Percentiles rank a stretch among this genome's conserved stretches.
Conservation (phyloP, 2,888 invertebrate genomes). For the Argyra leucocephala region DNA sequence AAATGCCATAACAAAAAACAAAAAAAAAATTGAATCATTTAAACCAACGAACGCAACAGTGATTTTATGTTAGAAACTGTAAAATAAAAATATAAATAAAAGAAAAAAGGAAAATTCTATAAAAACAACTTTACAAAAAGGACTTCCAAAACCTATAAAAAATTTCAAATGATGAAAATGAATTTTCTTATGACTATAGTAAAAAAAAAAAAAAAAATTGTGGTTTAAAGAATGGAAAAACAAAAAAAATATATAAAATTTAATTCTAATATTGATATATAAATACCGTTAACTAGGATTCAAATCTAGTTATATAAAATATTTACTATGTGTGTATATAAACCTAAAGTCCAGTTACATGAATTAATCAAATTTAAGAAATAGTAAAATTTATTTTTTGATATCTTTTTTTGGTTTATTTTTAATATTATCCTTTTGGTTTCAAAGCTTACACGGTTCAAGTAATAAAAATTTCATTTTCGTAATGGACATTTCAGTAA, state of each 20-base stretch:
- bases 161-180: neutral
- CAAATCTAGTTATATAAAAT: neutral
- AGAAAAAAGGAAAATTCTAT: neutral
- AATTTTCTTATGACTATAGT: neutral
- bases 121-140: neutral
- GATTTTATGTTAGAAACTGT: neutral
- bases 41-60: conserved; percentile 4
- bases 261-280: neutral
- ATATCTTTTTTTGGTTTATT: neutral
- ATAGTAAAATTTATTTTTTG: too few relatives aligned
- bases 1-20: neutral
- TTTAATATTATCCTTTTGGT: neutral
- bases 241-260: neutral
- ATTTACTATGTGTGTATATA: neutral
- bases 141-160: neutral
- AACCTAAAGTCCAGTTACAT: neutral
- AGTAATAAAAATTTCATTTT: neutral
- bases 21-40: neutral
- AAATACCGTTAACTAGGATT: conserved; percentile 1
- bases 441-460: neutral
- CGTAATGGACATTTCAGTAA: neutral
- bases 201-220: conserved; percentile 4
- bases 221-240: neutral
- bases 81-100: neutral
- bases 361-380: conserved; percentile 1